phyloP scores from a whole-genome alignment of 2,113 vertebrate species.

The Glaucidium brasilianum region DNA sequence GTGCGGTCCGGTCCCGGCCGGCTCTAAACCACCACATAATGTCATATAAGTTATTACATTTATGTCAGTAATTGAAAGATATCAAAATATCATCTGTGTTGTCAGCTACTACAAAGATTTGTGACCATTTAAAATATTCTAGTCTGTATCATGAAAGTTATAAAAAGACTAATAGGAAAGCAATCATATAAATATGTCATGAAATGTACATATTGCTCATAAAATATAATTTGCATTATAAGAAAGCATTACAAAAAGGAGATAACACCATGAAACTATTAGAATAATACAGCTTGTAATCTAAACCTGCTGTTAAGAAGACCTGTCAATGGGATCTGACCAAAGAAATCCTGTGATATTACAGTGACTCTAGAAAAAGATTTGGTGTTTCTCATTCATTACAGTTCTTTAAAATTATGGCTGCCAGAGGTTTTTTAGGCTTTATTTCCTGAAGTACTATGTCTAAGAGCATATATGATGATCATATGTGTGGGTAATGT shows the following conservation, averaged over 20 bases:
- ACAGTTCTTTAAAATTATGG: background rate
- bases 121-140: background rate
- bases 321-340: background rate
- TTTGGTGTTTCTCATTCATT: background rate
- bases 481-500: background rate
- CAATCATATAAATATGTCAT: background rate
- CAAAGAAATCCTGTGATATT: background rate
- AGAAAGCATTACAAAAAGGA: background rate
- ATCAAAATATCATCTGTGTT: background rate
- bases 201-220: background rate
- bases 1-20: no score
- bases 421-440: background rate
- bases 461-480: background rate
- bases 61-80: background rate
- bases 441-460: background rate
- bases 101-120: background rate
- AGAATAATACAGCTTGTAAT: background rate
- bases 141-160: background rate
- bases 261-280: background rate
- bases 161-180: constrained; percentile 20
- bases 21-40: no score
- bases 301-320: background rate
- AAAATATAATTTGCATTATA: background rate
- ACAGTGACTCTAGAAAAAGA: background rate
- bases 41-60: background rate